Percentiles rank a stretch among this genome's conserved stretches.
phyloP scores from a whole-genome alignment of 2,888 invertebrate species.

The Trissonchulus sp. region DNA sequence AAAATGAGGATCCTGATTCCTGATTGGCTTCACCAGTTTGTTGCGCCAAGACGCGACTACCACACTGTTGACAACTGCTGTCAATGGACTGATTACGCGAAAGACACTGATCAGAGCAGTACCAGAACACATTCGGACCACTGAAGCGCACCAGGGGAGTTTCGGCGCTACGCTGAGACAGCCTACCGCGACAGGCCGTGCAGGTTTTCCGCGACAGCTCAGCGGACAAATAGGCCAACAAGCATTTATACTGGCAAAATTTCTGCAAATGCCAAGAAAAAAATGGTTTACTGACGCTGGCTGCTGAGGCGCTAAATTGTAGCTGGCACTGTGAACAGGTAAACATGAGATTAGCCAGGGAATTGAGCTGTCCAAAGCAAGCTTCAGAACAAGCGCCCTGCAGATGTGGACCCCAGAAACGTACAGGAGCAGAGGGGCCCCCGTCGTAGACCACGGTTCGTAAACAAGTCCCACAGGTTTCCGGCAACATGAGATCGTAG shows the following conservation, averaged over 20 bases:
- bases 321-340: neutral
- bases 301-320: neutral
- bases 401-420: neutral
- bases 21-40: neutral
- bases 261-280: neutral
- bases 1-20: no score
- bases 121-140: neutral
- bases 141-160: neutral
- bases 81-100: neutral
- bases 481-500: no score
- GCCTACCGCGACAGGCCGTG: neutral
- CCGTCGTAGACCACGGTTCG: no score
- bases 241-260: neutral
- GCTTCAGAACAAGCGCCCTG: neutral
- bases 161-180: neutral
- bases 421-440: no score
- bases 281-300: neutral
- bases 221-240: neutral
- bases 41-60: neutral
- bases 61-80: neutral
- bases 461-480: no score
- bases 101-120: neutral
- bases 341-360: neutral
- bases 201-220: neutral
- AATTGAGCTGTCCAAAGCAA: neutral